phyloP scores from a whole-genome alignment of 2,797 vertebrate genomes.

The Falco peregrinus region DNA sequence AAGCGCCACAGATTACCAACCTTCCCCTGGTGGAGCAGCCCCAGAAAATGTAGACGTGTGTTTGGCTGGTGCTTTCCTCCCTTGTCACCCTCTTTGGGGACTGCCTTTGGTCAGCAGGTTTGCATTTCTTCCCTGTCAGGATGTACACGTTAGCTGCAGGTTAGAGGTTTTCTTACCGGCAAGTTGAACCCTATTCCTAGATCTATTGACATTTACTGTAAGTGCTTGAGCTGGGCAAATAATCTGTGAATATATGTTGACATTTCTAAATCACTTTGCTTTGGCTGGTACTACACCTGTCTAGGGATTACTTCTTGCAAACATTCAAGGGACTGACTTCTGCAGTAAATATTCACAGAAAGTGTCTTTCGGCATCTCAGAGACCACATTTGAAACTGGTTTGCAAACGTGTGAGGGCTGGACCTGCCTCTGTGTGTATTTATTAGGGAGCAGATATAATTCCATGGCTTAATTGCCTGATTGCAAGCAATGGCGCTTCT shows the following conservation, averaged over 20 bases:
- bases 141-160: neutral
- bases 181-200: neutral
- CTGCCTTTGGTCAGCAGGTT: neutral
- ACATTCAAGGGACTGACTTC: neutral
- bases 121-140: neutral
- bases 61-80: neutral
- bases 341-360: neutral
- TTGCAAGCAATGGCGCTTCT: neutral
- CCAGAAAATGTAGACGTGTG: neutral
- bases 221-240: slow-evolving; percentile 21
- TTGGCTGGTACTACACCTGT: slow-evolving; percentile 47
- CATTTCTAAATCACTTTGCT: slow-evolving; percentile 52
- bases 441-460: neutral
- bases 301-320: slow-evolving; percentile 34
- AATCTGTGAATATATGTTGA: slow-evolving; percentile 33
- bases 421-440: neutral
- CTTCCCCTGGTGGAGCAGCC: neutral
- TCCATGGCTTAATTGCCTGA: neutral
- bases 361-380: neutral
- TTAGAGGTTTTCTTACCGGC: neutral
- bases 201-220: slow-evolving; percentile 28
- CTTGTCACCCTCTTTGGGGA: neutral
- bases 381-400: neutral
- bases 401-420: neutral
- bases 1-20: neutral